These are phyloP conservation scores for Cacoxenus indagator DNA, from an alignment of 2,888 invertebrate genomes.

Conservation along the genomic window DNA sequence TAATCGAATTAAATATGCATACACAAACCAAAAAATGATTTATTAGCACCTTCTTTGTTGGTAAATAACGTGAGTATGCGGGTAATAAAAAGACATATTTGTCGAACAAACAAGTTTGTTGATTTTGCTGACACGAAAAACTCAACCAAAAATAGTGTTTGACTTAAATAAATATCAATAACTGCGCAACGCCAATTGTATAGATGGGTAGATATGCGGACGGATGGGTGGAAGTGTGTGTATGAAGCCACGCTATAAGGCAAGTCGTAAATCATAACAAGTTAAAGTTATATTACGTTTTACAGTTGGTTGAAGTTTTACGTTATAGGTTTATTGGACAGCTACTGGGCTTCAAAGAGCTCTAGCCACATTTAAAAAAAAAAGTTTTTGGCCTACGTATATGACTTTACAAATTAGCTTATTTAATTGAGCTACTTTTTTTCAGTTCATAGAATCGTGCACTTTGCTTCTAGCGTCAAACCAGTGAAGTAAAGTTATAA, in stretches of 20 bases:
- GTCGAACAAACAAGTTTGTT: neutral
- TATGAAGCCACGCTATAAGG: neutral
- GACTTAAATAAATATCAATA: neutral
- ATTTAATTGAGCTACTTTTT: no score
- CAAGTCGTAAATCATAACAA: neutral
- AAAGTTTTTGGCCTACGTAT: no score
- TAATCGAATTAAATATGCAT: constrained; percentile 2
- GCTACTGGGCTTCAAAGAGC: no score
- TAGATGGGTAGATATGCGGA: neutral
- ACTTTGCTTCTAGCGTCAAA: no score
- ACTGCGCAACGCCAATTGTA: neutral
- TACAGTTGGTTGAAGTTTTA: no score
- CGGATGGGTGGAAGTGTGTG: neutral
- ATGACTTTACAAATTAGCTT: no score
- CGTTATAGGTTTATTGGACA: no score
- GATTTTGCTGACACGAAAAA: neutral
- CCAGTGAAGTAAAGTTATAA: no score
- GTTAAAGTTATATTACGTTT: no score
- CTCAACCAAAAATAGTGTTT: neutral
- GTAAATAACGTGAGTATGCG: constrained; percentile 8
- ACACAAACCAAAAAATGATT: constrained; percentile 5
- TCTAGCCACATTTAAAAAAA: no score
- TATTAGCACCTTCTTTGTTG: constrained; percentile 9
- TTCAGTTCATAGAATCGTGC: no score
- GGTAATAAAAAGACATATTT: constrained; percentile 8